Base-by-base conservation (phyloP, 2,797 vertebrate genomes). In the Otolemur crassicaudatus region DNA sequence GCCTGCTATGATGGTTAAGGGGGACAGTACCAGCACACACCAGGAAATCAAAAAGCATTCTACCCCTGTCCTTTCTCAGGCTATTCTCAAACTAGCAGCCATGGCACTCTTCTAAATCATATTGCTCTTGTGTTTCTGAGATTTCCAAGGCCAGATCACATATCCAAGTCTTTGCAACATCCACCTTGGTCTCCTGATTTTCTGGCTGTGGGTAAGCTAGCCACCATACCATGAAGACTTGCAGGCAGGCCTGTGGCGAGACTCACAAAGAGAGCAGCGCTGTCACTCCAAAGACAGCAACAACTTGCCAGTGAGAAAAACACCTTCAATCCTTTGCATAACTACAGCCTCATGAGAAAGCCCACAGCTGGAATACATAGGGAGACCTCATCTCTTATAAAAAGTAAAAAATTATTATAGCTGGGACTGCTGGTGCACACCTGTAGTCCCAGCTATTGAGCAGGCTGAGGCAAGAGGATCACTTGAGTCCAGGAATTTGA, bases 41-140 rank as follows among this genome's bases (percentile, higher is more conserved):
- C 25, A 58, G 79, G 43, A 16, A 3, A 46, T 29, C 22, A 58
- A 61, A 76, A 81, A 63, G 14, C 3, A 37, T 43, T 65, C 56
- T 76, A 27, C 16, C 49, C 8, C 20, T n/a, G 31, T 31, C 22
- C 31, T 73, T 70, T 27, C 69, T 43, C 43, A 7, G 46, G 69
- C 72, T 76, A n/a, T 90, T 87, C 61, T 88, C 87, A 90, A 87
- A 76, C 53, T 25, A 37, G n/a, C 82, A 94, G 58, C 43, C n/a
- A 16, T 56, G 31, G 56, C 0, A 0, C 12, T 84, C 46, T 87
- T 73, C 77, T 72, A 61, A 63, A 82, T 10, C 83, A 69, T 69
- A 37, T 67, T 31, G 37, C 10, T 60, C 13, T 84, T 72, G 53
- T 67, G n/a, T 67, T 58, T 43, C 61, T 10, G 87, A 43, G 83